Evolutionary conservation across 2,888 invertebrate species (phyloP).

Genomic region (Apamea anceps): DNA sequence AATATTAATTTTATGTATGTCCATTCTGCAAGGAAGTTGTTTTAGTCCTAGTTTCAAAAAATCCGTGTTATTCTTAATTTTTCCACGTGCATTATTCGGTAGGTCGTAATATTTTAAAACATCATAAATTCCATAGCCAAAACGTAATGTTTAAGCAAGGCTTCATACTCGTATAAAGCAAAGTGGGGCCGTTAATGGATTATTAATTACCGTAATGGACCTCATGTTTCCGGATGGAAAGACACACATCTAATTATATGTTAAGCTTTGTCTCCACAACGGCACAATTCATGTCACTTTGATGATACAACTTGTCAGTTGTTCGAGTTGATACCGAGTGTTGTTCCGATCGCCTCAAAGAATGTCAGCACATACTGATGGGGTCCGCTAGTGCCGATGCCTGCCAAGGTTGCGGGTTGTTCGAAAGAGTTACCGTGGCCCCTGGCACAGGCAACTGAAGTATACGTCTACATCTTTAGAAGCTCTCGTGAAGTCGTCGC

Average conservation of each 20-base stretch:
- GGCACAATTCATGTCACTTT: not conserved
- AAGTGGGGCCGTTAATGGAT: constrained; percentile 47
- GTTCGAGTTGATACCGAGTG: no score
- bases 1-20: not conserved
- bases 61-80: not conserved
- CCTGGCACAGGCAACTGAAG: no score
- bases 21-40: not conserved
- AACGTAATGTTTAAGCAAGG: constrained; percentile 7
- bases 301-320: not conserved
- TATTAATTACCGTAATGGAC: constrained; percentile 47
- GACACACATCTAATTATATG: constrained; percentile 30
- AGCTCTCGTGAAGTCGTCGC: not conserved
- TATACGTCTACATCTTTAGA: not conserved
- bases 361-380: no score
- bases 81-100: not conserved
- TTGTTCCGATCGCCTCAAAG: not conserved
- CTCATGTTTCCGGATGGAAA: constrained; percentile 13
- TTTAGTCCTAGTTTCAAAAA: not conserved
- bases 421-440: no score
- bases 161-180: constrained; percentile 19
- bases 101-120: not conserved
- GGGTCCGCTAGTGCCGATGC: no score
- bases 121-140: not conserved
- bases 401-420: no score
- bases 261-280: not conserved